Percentiles rank a stretch among this genome's conserved stretches.
Conservation (phyloP, 2,888 invertebrate species). For the Torymus texanus region DNA sequence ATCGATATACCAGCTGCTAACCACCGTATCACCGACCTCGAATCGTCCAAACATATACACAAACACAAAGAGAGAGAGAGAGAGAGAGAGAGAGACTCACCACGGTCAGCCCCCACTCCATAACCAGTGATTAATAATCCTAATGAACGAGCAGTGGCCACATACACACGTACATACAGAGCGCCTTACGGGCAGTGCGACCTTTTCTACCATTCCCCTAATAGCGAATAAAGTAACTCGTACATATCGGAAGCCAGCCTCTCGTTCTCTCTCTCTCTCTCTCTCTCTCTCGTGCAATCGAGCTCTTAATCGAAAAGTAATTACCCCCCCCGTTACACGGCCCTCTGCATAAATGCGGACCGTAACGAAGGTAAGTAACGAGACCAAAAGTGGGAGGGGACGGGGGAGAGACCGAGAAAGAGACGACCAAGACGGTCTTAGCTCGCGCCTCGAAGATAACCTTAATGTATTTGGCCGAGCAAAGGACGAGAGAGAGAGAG, state of each 20-base stretch:
- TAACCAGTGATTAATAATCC: slow-evolving; percentile 11
- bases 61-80: too few relatives aligned
- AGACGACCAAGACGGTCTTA: slow-evolving; percentile 26
- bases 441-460: slow-evolving; percentile 46
- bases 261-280: not conserved
- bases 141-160: slow-evolving; percentile 8
- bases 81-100: too few relatives aligned
- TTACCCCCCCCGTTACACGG: slow-evolving; percentile 20
- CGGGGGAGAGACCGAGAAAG: not conserved
- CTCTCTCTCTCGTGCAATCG: slow-evolving; percentile 15
- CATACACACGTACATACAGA: not conserved
- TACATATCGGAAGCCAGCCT: not conserved
- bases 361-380: slow-evolving; percentile 47
- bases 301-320: slow-evolving; percentile 56
- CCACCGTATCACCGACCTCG: too few relatives aligned
- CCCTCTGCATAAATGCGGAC: not conserved
- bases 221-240: slow-evolving; percentile 35
- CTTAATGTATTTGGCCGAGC: slow-evolving; percentile 51
- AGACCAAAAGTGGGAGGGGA: slow-evolving; percentile 33
- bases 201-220: not conserved
- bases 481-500: slow-evolving; percentile 9
- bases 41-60: too few relatives aligned
- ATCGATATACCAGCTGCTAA: too few relatives aligned
- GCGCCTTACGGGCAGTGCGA: not conserved
- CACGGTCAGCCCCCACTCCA: too few relatives aligned